Conservation (phyloP, 2,797 vertebrate species). For the Erpetoichthys calabaricus region DNA sequence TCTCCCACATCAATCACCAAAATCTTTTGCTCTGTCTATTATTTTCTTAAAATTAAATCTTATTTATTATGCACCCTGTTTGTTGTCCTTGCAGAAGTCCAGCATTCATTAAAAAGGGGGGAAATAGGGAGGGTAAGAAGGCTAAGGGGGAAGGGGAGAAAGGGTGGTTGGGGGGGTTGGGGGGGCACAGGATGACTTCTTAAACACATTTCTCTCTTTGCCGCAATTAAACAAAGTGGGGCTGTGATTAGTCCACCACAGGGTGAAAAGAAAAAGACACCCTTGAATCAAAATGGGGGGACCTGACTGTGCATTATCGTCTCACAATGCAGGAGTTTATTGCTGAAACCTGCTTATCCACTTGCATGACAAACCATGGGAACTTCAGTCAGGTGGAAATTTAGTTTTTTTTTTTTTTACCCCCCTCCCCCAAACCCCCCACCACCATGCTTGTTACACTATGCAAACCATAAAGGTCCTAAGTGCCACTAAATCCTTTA, state of each 20-base stretch:
- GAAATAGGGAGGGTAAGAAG: conserved; percentile 15
- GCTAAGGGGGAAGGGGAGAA: conserved; percentile 24
- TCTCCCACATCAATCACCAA: conserved; percentile 53
- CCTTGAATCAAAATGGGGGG: conserved; percentile 98
- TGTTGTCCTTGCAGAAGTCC: conserved; percentile 80
- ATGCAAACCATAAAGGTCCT: conserved; percentile 75
- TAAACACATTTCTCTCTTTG: conserved; percentile 97
- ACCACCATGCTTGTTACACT: conserved; percentile 30
- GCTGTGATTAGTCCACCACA: conserved; percentile 97
- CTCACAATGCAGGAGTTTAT: conserved; percentile 98
- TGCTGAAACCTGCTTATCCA: conserved; percentile 98
- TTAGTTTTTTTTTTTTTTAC: conserved; percentile 72
- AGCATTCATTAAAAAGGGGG: conserved; percentile 72
- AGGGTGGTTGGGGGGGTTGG: conserved; percentile 31
- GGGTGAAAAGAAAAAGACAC: conserved; percentile 97
- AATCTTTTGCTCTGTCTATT: conserved; percentile 65
- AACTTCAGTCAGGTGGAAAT: conserved; percentile 99
- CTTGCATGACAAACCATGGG: conserved; percentile 95
- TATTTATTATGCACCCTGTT: conserved; percentile 82
- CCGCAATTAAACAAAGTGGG: conserved; percentile 98
- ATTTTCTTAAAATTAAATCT: conserved; percentile 71
- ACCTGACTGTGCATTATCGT: conserved; percentile 96
- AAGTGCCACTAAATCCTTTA: conserved; percentile 67
- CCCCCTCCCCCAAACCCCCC: conserved; percentile 10
- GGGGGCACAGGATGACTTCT: conserved; percentile 94